Evolutionary conservation across 2,113 vertebrate genomes (phyloP), one percentile per base, ranked within the genome.

Genomic region (Tinamus guttatus): DNA sequence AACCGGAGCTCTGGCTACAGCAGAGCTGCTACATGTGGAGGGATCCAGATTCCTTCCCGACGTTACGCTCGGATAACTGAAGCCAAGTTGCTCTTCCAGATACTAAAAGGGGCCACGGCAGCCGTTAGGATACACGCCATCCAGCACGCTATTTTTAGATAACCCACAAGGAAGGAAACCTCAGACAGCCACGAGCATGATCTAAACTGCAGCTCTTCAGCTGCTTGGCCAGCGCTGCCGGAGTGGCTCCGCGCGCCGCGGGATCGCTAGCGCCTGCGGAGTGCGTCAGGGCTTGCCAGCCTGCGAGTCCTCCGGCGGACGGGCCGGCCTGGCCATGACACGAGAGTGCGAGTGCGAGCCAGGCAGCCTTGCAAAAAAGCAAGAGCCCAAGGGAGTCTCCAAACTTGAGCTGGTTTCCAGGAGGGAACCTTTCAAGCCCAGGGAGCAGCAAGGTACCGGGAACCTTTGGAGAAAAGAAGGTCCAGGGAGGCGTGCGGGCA

Each of bases 111-210:
- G 91, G 87, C 96, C 91, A 67, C 3, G 1, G 69, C 89, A 93
- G 87, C 59, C 36, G 19, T 87, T 86, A 75, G 93, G 96, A 94
- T 74, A 80, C 90, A 88, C 56, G 95, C 97, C 92, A 92, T 70
- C 58, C 54, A 63, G 81, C 47, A 76, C 51, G 94, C 96, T 97
- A 97, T 96, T 98, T 97, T 98, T 95, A 98, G 97, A 71, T 70
- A 87, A 92, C 89, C 36, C 27, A 70, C 24, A 79, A 95, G 89
- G 95, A 97, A 97, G 96, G 96, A 96, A 97, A 96, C 78, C 91
- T 96, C 95, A 96, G 96, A 87, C 80, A 89, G 60, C 56, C 93
- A 90, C 84, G 90, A 47, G 94, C 45, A 18, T 17, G 86, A 91
- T 78, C 91, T 64, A 56, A 94, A 70, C 91, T 68, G 83, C 89